Percentiles rank a stretch among this genome's conserved stretches.
phyloP scores from a whole-genome alignment of 2,888 invertebrate genomes.

The Quadroppia sp. region DNA sequence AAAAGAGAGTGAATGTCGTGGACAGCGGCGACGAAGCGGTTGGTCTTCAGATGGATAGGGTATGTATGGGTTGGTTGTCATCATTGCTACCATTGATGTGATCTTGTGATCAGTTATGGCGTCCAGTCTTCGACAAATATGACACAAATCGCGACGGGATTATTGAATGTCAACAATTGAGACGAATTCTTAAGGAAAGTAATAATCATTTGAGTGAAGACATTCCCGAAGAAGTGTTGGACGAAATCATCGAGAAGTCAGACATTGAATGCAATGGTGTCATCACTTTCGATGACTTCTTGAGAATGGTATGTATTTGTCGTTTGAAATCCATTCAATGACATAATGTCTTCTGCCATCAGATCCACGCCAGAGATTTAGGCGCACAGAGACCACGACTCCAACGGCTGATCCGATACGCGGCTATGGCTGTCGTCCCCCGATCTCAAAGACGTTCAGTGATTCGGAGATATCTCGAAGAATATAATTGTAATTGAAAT shows the following conservation, averaged over 20 bases:
- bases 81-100: not conserved
- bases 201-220: conserved; percentile 48
- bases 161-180: conserved; percentile 46
- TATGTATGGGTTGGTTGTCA: not conserved
- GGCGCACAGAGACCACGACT: conserved; percentile 46
- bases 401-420: conserved; percentile 47
- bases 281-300: conserved; percentile 79
- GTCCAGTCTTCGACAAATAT: conserved; percentile 47
- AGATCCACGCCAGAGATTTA: conserved; percentile 46
- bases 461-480: conserved; percentile 66
- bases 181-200: conserved; percentile 44
- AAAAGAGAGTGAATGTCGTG: not conserved
- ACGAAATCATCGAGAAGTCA: conserved; percentile 50
- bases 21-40: conserved; percentile 4
- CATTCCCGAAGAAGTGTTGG: conserved; percentile 50
- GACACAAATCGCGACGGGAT: conserved; percentile 47
- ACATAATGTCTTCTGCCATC: conserved; percentile 22
- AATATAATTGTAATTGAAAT: conserved; percentile 68
- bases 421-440: conserved; percentile 47
- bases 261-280: conserved; percentile 64
- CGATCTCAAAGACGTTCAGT: conserved; percentile 47
- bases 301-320: conserved; percentile 60
- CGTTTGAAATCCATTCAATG: not conserved
- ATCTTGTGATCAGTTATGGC: conserved; percentile 44
- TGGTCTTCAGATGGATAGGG: conserved; percentile 39